These are phyloP conservation scores for Hycleus phaleratus DNA, from an alignment of 1,140 invertebrate genomes.

Conservation along the genomic window DNA sequence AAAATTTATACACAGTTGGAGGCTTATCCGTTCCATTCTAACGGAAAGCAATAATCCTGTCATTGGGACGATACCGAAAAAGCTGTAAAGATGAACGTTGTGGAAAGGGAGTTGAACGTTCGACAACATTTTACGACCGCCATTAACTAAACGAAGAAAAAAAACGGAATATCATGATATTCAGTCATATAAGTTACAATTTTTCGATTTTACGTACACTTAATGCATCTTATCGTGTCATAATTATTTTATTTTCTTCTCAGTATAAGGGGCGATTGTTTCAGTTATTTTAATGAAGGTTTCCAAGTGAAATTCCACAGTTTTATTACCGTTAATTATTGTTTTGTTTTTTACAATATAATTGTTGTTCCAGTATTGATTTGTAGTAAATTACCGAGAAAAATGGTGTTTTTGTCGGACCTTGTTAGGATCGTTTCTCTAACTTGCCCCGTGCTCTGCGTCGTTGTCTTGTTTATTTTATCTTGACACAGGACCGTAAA, in stretches of 20 bases:
- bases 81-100: not conserved
- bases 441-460: not conserved
- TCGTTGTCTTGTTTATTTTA: not conserved
- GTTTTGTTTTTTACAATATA: not conserved
- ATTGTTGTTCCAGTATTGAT: slow-evolving; percentile 1
- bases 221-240: too few relatives aligned
- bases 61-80: slow-evolving; percentile 2
- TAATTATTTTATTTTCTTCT: too few relatives aligned
- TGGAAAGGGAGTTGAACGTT: too few relatives aligned
- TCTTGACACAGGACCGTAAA: not conserved
- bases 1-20: too few relatives aligned
- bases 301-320: too few relatives aligned
- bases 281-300: too few relatives aligned
- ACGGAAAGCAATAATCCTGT: slow-evolving; percentile 3
- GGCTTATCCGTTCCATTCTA: slow-evolving; percentile 1
- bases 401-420: slow-evolving; percentile 3
- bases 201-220: too few relatives aligned
- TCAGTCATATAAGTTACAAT: too few relatives aligned
- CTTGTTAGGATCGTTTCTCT: not conserved
- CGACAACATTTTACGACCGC: too few relatives aligned
- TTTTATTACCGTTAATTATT: not conserved
- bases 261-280: too few relatives aligned
- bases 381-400: slow-evolving; percentile 3
- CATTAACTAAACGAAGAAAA: too few relatives aligned
- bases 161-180: too few relatives aligned